A percentile compares a stretch with the other conserved stretches of the same genome.
Evolutionary conservation across 2,797 vertebrate species (phyloP).

Genomic region (Crenichthys baileyi): DNA sequence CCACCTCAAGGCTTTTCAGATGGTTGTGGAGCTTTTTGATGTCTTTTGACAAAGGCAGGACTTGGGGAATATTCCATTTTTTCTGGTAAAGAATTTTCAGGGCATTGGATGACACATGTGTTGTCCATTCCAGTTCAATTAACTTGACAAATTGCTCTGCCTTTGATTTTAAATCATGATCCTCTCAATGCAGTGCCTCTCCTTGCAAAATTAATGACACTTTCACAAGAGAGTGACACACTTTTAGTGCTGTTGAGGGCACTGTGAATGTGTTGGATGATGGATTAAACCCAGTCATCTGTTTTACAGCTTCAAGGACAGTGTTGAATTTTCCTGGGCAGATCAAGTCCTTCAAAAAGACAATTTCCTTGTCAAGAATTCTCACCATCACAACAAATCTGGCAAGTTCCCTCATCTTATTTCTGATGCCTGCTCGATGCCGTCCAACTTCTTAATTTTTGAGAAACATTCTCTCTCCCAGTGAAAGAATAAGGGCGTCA

Average conservation of each 20-base stretch:
- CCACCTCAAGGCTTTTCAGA: not conserved
- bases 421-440: conserved; percentile 7
- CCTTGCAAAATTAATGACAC: conserved; percentile 13
- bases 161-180: not conserved
- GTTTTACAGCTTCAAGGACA: conserved; percentile 3
- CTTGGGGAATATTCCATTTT: conserved; percentile 1
- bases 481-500: too few relatives aligned
- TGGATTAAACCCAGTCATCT: conserved; percentile 1
- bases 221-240: conserved; percentile 2
- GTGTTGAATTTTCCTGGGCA: conserved; percentile 8
- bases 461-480: too few relatives aligned
- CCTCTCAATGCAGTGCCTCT: conserved; percentile 1
- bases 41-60: not conserved
- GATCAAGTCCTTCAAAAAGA: conserved; percentile 22
- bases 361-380: not conserved
- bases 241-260: conserved; percentile 7
- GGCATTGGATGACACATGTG: conserved; percentile 5
- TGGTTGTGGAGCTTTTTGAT: conserved; percentile 8
- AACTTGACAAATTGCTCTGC: not conserved
- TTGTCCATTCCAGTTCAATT: conserved; percentile 10
- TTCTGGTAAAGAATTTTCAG: not conserved
- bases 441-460: not conserved
- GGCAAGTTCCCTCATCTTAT: conserved; percentile 25
- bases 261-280: not conserved
- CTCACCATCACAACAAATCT: conserved; percentile 11